Percentiles rank a stretch among this genome's conserved stretches.
phyloP scores from a whole-genome alignment of 2,797 vertebrate genomes.

The Champsocephalus gunnari region DNA sequence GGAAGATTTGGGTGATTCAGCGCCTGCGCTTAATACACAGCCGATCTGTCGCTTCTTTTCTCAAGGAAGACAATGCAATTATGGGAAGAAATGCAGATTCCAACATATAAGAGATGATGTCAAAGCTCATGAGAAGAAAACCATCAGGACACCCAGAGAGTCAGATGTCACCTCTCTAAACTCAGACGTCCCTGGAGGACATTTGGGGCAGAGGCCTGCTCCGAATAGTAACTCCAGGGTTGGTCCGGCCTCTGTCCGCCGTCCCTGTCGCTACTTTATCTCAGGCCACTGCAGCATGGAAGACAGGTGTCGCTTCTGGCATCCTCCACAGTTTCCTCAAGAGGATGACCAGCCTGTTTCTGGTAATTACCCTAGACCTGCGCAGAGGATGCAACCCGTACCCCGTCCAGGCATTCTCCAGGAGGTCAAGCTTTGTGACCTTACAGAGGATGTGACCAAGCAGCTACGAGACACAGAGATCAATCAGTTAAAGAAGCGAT shows the following conservation, averaged over 20 bases:
- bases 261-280: conserved; percentile 85
- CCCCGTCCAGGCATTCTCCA: conserved; percentile 56
- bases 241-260: conserved; percentile 37
- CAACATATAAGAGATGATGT: conserved; percentile 74
- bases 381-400: conserved; percentile 28
- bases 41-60: conserved; percentile 84
- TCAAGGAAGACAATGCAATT: conserved; percentile 84
- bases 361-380: conserved; percentile 10
- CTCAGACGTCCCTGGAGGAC: conserved; percentile 2
- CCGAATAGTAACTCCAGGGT: conserved; percentile 20
- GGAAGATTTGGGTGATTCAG: conserved; percentile 39
- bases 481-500: conserved; percentile 83
- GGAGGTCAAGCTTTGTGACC: conserved; percentile 80
- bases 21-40: conserved; percentile 37
- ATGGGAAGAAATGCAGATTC: conserved; percentile 84
- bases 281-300: conserved; percentile 88
- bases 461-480: conserved; percentile 85
- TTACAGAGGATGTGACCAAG: conserved; percentile 78
- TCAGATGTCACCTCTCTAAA: conserved; percentile 13
- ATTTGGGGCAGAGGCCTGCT: conserved; percentile 9
- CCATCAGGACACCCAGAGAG: neutral
- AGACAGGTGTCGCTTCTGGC: conserved; percentile 86
- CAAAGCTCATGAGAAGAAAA: conserved; percentile 38
- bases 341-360: conserved; percentile 38
- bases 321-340: conserved; percentile 74